Base-by-base conservation (phyloP, 1,140 invertebrate species). In the Tyrophagus putrescentiae region DNA sequence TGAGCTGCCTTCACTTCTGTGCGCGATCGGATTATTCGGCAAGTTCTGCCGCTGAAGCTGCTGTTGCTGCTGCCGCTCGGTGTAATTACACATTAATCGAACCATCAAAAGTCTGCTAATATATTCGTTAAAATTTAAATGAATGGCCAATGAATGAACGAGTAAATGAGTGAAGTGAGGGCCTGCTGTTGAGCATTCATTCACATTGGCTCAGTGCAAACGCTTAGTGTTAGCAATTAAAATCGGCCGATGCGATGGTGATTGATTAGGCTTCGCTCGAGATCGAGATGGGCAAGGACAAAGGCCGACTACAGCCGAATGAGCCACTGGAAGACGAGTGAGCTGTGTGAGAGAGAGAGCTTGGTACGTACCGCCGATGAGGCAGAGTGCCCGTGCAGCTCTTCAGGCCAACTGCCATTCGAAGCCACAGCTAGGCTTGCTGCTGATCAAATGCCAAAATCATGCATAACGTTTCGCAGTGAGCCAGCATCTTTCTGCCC, bases 71-170 rank as follows among this genome's bases (percentile, higher is more conserved):
- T n/a, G n/a, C n/a, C n/a, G 36, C 21, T 39, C 36, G 36, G 13
- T 39, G 45, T 48, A 48, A 48, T 48, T 48, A 48, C 45, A 48
- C 45, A 48, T 48, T 48, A 48, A 48, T 48, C 45, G 45, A 48
- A 21, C 7, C 45, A 48, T 48, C 45, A 48, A 7, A 6, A n/a
- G n/a, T n/a, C n/a, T 21, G 45, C 45, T 48, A 48, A 48, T 48
- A 48, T 48, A 48, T 48, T 48, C 45, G 45, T 48, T 48, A 48
- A 48, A 48, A 48, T 48, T 48, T 48, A 48, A 48, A 48, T 48
- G 45, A 48, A 48, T 48, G 21, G 45, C 7, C 7, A 21, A 6
- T 18, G 7, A 48, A 48, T 48, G 45, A 48, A 48, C 31, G 45
- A 6, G 7, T 18, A 48, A 48, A 48, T 48, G 36, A 48, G 45